Percentiles rank a stretch among this genome's conserved stretches.
phyloP scores from a whole-genome alignment of 2,888 invertebrate species.

The Cepaea hortensis region DNA sequence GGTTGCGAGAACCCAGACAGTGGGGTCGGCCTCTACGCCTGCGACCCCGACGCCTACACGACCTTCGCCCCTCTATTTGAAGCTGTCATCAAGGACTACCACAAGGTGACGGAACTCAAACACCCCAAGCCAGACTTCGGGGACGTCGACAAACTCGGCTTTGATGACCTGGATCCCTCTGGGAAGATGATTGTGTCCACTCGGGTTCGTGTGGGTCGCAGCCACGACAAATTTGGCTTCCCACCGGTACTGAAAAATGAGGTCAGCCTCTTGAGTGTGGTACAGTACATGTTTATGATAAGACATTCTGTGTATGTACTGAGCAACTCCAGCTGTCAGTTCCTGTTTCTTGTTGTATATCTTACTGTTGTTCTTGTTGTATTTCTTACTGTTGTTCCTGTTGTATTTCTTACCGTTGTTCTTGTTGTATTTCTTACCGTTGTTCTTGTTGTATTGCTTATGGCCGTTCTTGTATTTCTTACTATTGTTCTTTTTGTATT shows the following conservation, averaged over 20 bases:
- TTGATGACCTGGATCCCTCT: slow-evolving; percentile 75
- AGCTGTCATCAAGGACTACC: slow-evolving; percentile 87
- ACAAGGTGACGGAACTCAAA: slow-evolving; percentile 77
- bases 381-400: too few relatives aligned
- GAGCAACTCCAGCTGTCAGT: too few relatives aligned
- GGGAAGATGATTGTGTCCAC: slow-evolving; percentile 60
- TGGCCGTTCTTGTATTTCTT: too few relatives aligned
- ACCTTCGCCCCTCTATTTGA: slow-evolving; percentile 94
- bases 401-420: too few relatives aligned
- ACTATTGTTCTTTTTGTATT: too few relatives aligned
- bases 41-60: slow-evolving; percentile 95
- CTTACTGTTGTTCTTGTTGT: too few relatives aligned
- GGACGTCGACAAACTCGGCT: slow-evolving; percentile 86
- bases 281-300: too few relatives aligned
- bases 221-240: slow-evolving; percentile 62
- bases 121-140: slow-evolving; percentile 93
- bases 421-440: too few relatives aligned
- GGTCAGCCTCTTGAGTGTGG: slow-evolving; percentile 34
- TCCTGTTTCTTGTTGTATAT: too few relatives aligned
- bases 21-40: slow-evolving; percentile 89
- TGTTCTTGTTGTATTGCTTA: too few relatives aligned
- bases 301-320: too few relatives aligned
- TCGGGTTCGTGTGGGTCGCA: slow-evolving; percentile 65
- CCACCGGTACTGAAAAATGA: slow-evolving; percentile 85
- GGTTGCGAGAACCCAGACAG: slow-evolving; percentile 57